phyloP scores from a whole-genome alignment of 2,888 invertebrate genomes.

The Diloba caeruleocephala region DNA sequence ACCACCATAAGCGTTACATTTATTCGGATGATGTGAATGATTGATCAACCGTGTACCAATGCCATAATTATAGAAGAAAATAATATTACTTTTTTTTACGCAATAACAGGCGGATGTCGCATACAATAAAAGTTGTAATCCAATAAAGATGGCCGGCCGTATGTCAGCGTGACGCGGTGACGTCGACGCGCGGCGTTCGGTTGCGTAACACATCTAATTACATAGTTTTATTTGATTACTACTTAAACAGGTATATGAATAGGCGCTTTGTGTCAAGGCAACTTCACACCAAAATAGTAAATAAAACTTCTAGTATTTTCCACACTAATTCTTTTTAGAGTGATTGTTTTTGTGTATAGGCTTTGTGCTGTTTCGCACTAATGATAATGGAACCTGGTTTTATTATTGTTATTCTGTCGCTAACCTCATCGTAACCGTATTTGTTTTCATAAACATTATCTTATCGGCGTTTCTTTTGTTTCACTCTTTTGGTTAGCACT shows the following conservation, averaged over 20 bases:
- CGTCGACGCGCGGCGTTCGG: constrained; percentile 18
- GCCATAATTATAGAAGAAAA: constrained; percentile 17
- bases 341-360: constrained; percentile 10
- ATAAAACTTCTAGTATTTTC: constrained; percentile 24
- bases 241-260: constrained; percentile 39
- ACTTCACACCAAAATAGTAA: constrained; percentile 20
- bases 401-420: constrained; percentile 33
- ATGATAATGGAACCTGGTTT: constrained; percentile 34
- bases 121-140: constrained; percentile 65
- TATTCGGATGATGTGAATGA: neutral
- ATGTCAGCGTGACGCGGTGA: constrained; percentile 33
- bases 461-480: constrained; percentile 69
- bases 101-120: constrained; percentile 51
- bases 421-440: constrained; percentile 51
- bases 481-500: constrained; percentile 57
- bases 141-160: constrained; percentile 62
- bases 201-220: constrained; percentile 63
- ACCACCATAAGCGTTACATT: too few species aligned
- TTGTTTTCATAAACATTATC: constrained; percentile 64
- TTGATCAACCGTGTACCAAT: constrained; percentile 2
- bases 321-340: constrained; percentile 3
- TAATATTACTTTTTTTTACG: constrained; percentile 54
- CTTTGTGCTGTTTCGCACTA: constrained; percentile 17
- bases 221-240: constrained; percentile 63
- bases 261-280: constrained; percentile 49